These are phyloP conservation scores for Alligator mississippiensis DNA, from an alignment of 2,113 vertebrate species.

Conservation along the genomic window DNA sequence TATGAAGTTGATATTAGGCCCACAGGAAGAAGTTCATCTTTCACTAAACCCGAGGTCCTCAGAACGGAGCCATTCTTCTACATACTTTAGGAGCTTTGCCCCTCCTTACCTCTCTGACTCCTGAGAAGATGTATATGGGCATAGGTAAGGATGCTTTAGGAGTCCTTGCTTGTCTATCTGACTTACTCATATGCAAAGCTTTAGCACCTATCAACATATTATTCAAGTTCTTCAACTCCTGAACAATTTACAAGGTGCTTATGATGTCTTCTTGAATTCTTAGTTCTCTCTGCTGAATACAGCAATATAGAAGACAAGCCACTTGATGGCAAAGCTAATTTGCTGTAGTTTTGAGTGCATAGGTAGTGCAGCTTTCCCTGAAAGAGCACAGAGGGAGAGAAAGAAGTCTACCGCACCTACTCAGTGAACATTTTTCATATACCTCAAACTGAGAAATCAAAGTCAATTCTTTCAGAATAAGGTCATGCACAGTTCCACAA, in stretches of 20 bases:
- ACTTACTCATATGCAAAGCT: background rate
- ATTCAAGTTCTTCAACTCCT: accelerated
- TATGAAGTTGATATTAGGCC: background rate
- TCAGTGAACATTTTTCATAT: background rate
- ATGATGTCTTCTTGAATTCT: background rate
- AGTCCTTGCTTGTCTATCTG: background rate
- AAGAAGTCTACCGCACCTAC: background rate
- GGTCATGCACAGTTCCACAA: background rate
- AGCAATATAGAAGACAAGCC: background rate
- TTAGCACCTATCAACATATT: background rate
- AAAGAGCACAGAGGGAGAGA: background rate
- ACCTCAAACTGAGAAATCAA: slow-evolving; percentile 43
- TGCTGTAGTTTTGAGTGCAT: slow-evolving; percentile 11
- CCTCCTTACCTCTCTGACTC: background rate
- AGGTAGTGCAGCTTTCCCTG: background rate
- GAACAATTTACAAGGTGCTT: background rate
- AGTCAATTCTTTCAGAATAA: slow-evolving; percentile 41
- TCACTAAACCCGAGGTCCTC: background rate
- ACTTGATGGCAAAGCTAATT: background rate
- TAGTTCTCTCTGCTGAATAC: slow-evolving; percentile 8
- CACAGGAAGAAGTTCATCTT: background rate
- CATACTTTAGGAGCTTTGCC: background rate
- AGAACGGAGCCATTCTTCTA: background rate
- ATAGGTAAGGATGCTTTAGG: background rate
- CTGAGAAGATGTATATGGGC: background rate